Conservation (phyloP, 2,797 vertebrate species). For the Sebastes ruberrimus region DNA sequence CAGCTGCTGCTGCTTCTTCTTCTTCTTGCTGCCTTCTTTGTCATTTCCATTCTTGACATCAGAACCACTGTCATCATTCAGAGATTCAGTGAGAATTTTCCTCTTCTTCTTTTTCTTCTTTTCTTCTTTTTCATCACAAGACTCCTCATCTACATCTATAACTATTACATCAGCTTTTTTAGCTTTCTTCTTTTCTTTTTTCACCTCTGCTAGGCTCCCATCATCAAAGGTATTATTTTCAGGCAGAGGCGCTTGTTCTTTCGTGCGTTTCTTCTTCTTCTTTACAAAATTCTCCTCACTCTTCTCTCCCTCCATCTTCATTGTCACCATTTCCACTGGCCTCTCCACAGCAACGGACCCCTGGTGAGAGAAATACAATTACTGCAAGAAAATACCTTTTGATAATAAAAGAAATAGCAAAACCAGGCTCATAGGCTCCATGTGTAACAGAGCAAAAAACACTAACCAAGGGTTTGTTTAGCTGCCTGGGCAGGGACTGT, state of each 20-base stretch:
- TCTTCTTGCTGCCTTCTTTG: slow-evolving; percentile 15
- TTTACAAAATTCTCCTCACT: slow-evolving; percentile 17
- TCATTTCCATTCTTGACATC: slow-evolving; percentile 1
- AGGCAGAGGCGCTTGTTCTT: not conserved
- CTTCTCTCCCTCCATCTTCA: slow-evolving; percentile 26
- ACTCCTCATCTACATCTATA: not conserved
- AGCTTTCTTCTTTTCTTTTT: slow-evolving; percentile 41
- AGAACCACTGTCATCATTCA: not conserved
- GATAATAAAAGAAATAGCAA: not conserved
- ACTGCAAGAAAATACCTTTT: not conserved
- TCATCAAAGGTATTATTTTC: not conserved
- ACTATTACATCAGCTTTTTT: not conserved
- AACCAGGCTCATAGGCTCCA: not conserved
- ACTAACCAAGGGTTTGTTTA: slow-evolving; percentile 46
- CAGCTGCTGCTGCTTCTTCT: slow-evolving; percentile 3
- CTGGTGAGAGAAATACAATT: slow-evolving; percentile 1
- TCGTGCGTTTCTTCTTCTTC: slow-evolving; percentile 58
- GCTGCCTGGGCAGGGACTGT: slow-evolving; percentile 75
- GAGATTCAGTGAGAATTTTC: not conserved
- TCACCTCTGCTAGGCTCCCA: not conserved
- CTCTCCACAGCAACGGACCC: not conserved
- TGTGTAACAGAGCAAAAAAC: not conserved
- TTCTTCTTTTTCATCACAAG: not conserved
- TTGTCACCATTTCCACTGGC: not conserved
- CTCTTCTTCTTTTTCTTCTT: slow-evolving; percentile 48